phyloP scores from a whole-genome alignment of 2,797 vertebrate species.

The Capromys pilorides region DNA sequence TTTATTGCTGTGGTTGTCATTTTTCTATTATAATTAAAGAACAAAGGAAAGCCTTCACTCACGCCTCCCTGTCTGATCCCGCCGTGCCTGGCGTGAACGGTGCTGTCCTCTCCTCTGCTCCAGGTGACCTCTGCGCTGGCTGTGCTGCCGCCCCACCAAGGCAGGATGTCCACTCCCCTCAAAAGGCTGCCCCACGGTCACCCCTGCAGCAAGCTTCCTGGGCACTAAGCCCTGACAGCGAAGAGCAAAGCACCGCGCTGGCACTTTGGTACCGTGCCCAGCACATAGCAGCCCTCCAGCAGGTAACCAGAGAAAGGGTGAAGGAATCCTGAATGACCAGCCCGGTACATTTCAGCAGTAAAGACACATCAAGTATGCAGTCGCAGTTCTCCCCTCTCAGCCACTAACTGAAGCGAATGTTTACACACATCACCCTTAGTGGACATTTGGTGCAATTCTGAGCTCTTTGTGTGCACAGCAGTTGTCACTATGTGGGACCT shows the following conservation, averaged over 20 bases:
- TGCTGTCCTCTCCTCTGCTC: neutral
- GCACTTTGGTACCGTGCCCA: accelerated
- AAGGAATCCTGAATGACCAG: neutral
- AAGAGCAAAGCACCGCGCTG: neutral
- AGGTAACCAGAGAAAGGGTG: neutral
- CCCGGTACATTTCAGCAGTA: accelerated
- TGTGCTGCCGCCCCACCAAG: neutral
- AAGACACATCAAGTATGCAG: accelerated
- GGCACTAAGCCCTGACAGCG: neutral
- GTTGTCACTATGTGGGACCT: accelerated
- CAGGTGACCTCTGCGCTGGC: accelerated
- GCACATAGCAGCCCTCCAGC: accelerated
- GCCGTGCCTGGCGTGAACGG: neutral
- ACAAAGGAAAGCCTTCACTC: neutral
- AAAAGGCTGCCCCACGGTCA: accelerated
- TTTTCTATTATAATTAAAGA: constrained; percentile 59
- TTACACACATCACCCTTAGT: accelerated
- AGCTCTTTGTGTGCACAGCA: accelerated
- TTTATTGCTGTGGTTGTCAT: neutral
- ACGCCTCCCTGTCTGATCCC: neutral
- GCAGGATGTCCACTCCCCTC: accelerated
- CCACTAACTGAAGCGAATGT: neutral
- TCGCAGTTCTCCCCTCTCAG: no score
- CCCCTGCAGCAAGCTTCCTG: neutral
- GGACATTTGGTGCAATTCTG: no score